Base-by-base conservation (phyloP, 2,888 invertebrate genomes). In the Zhengitettix transpicula region DNA sequence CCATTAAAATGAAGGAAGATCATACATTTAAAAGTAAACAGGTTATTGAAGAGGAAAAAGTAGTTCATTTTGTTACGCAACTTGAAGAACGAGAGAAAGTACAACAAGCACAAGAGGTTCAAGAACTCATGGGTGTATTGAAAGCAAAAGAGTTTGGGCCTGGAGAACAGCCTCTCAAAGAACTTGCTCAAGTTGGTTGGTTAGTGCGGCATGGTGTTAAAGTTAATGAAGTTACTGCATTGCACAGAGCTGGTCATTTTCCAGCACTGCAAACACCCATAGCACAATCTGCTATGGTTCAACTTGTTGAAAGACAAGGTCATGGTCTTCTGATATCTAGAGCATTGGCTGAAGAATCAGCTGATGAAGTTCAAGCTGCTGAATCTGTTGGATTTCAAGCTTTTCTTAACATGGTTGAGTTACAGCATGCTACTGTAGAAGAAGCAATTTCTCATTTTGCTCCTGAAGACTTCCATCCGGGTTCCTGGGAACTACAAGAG, bases 381-480 rank as follows among this genome's bases (percentile, higher is more conserved):
- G 84, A 87, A 1, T 88, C 87, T 58, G 86, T 87, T 57, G 90
- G 90, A 12, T 90, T 91, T 73, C 81, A 85, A 65, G 90, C 91
- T 9, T 88, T 91, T 71, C 84, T 91, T 75, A 83, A 83, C 68
- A 89, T 91, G 88, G 83, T 91, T 10, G 87, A 89, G 69, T 76
- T 85, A 61, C 83, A 85, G 68, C 85, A 89, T 69, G 83, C 84
- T 57, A 85, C 87, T 1, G 86, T 91, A 28, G 90, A 91, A 72
- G 89, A 89, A 73, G 85, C 90, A 28, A 86, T 91, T 65, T 83
- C 85, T 3, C 83, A 87, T 67, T 88, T 91, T 69, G 83, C 82
- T 62, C 88, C 88, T 3, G 87, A 89, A 73, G 91, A 91, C 73
- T 91, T 91, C 70, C 82, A 84, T 63, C 82, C 85, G 54, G 81